Conservation (phyloP, 2,888 invertebrate species). For the Seira ritae region DNA sequence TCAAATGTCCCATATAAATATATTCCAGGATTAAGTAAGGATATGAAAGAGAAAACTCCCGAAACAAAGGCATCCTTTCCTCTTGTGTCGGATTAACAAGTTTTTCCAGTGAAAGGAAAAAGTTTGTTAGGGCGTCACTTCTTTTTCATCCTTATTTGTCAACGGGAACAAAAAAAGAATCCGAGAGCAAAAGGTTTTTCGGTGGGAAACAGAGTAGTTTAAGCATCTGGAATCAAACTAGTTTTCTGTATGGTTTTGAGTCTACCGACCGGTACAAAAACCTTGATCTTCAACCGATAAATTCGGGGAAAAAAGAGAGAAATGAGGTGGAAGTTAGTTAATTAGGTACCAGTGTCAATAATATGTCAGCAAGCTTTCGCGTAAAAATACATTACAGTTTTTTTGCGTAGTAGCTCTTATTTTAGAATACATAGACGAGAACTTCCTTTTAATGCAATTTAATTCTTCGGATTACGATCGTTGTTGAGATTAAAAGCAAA, state of each 20-base stretch:
- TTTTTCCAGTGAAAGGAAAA: conserved; percentile 2
- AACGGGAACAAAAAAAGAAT: neutral
- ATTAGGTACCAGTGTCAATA: conserved; percentile 40
- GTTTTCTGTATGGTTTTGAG: no score
- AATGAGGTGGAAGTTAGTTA: conserved; percentile 30
- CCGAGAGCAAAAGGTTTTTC: neutral
- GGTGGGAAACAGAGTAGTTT: no score
- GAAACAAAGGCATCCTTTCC: neutral
- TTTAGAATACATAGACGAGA: no score
- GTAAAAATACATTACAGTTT: neutral
- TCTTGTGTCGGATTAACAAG: neutral
- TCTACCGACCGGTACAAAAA: neutral
- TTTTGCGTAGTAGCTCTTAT: no score
- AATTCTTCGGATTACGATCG: no score
- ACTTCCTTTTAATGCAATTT: no score
- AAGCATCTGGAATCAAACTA: no score
- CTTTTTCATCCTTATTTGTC: neutral
- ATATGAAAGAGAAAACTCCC: neutral
- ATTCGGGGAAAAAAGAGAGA: neutral
- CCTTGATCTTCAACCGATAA: neutral
- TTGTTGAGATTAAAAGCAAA: no score
- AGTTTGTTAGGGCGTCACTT: neutral
- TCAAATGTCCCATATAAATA: neutral
- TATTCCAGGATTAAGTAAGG: neutral
- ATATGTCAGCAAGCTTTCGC: conserved; percentile 4